These are phyloP conservation scores for Hemiscyllium ocellatum DNA, from an alignment of 2,113 vertebrate species.

Conservation along the genomic window DNA sequence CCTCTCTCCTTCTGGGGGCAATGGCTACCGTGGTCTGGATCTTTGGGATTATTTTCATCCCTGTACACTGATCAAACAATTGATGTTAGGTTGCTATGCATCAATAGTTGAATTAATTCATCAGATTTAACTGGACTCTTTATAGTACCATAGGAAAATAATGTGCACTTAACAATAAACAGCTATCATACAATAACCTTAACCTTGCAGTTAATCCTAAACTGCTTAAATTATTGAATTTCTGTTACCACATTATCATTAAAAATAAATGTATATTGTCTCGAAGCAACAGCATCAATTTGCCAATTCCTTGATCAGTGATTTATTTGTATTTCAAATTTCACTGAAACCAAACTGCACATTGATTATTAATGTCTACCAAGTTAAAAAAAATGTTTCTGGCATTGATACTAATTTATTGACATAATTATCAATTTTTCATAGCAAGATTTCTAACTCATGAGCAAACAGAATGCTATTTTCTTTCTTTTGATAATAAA, in stretches of 20 bases:
- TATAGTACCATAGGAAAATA: neutral
- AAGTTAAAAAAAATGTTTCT: neutral
- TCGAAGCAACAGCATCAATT: neutral
- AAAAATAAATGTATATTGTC: neutral
- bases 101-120: neutral
- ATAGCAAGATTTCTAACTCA: neutral
- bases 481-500: neutral
- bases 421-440: neutral
- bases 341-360: neutral
- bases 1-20: too few species aligned
- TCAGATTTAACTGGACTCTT: neutral
- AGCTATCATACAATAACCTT: neutral
- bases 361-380: neutral
- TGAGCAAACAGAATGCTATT: neutral
- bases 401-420: neutral
- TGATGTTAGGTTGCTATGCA: neutral
- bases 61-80: neutral
- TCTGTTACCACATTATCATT: neutral
- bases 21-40: too few species aligned
- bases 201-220: neutral
- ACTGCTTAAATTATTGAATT: conserved; percentile 8
- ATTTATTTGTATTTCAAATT: neutral
- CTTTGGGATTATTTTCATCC: neutral
- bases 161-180: neutral
- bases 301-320: neutral